Percentiles rank a stretch among this genome's conserved stretches.
These are phyloP conservation scores for Aramus guarauna DNA, from an alignment of 2,113 vertebrate species.

Conservation along the genomic window DNA sequence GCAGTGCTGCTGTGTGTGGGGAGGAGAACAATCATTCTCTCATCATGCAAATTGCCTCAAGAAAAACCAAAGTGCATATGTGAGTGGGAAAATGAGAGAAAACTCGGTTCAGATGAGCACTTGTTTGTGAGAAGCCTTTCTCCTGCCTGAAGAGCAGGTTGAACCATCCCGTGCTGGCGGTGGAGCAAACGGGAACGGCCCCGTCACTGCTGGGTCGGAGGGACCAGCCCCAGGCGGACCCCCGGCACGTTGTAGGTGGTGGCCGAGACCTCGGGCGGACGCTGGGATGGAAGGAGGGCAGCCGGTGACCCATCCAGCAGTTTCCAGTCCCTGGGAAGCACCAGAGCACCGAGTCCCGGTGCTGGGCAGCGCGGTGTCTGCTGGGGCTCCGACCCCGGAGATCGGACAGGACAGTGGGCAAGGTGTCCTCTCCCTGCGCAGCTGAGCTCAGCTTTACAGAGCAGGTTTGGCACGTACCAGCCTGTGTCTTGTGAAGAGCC, in stretches of 20 bases:
- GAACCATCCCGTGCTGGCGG: neutral
- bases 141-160: neutral
- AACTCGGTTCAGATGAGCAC: neutral
- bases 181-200: neutral
- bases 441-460: neutral
- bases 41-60: neutral
- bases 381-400: neutral
- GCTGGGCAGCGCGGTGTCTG: neutral
- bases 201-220: neutral
- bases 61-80: neutral
- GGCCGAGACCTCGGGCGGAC: neutral
- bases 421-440: neutral
- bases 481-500: neutral
- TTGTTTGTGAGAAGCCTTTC: neutral
- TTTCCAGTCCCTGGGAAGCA: neutral
- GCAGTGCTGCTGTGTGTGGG: neutral
- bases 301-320: neutral
- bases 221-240: neutral
- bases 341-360: fast-evolving
- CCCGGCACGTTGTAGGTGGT: fast-evolving
- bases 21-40: neutral
- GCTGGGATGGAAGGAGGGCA: fast-evolving
- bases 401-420: neutral
- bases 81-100: neutral
- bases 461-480: neutral